Evolutionary conservation across 92 coral and sea anemone species (phyloP).

Genomic region (Porites lobata): DNA sequence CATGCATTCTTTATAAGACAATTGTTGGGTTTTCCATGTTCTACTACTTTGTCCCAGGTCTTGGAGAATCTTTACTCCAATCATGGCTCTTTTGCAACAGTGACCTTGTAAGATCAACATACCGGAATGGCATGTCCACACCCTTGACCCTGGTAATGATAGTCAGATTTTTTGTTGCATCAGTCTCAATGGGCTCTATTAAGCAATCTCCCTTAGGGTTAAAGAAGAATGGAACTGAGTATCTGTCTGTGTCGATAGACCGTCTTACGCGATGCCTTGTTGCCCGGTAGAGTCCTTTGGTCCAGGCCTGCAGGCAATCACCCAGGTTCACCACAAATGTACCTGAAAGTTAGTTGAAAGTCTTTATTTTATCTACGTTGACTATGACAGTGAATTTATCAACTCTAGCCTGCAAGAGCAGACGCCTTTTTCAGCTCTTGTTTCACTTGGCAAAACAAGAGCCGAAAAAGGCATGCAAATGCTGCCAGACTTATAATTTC

Average conservation of each 20-base stretch:
- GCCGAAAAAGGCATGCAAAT: too few species aligned
- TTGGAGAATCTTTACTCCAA: neutral
- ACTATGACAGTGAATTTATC: too few species aligned
- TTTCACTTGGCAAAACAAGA: too few species aligned
- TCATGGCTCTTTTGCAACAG: conserved; percentile 4
- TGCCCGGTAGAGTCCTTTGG: conserved; percentile 79
- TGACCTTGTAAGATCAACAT: neutral
- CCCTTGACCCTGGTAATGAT: conserved; percentile 22
- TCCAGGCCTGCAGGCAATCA: conserved; percentile 78
- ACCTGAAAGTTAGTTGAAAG: conserved; percentile 30
- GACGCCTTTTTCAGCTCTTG: too few species aligned
- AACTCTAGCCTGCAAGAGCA: too few species aligned
- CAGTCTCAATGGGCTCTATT: conserved; percentile 69
- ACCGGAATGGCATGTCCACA: conserved; percentile 38
- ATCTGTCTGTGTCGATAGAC: conserved; percentile 46
- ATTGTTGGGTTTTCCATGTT: neutral
- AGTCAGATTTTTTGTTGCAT: conserved; percentile 18
- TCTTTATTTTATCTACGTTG: too few species aligned
- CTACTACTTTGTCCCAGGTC: neutral
- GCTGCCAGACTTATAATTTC: too few species aligned
- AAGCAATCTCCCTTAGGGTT: conserved; percentile 58
- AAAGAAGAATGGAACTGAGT: conserved; percentile 72
- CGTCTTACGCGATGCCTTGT: conserved; percentile 76
- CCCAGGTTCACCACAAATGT: conserved; percentile 82
- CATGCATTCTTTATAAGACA: too few species aligned